These are phyloP conservation scores for Zosterops lateralis DNA, from an alignment of 2,113 vertebrate genomes.

Conservation along the genomic window DNA sequence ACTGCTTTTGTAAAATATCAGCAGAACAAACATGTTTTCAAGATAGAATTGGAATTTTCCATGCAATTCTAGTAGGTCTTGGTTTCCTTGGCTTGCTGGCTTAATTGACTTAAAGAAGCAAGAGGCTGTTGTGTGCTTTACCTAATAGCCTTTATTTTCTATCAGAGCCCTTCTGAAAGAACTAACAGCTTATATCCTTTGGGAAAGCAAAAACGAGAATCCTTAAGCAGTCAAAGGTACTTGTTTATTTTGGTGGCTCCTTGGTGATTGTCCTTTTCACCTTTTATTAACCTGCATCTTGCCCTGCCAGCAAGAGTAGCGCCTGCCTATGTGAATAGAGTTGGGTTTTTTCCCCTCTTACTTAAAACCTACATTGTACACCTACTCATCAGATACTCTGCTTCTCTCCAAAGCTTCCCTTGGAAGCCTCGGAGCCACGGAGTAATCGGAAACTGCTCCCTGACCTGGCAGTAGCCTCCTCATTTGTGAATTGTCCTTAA, in stretches of 20 bases:
- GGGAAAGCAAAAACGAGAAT: neutral
- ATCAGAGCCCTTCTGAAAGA: neutral
- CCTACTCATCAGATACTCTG: neutral
- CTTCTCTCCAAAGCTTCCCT: neutral
- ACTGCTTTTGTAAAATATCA: neutral
- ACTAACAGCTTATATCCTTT: neutral
- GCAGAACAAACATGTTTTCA: neutral
- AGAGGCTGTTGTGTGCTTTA: neutral
- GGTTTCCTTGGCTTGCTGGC: neutral
- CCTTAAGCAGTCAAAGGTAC: conserved; percentile 26
- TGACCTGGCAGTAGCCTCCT: neutral
- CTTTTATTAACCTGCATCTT: conserved; percentile 54
- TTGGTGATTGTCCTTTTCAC: conserved; percentile 61
- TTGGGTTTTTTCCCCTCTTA: neutral
- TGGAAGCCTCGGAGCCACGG: neutral
- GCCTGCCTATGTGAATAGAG: neutral
- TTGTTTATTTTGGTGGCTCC: conserved; percentile 51
- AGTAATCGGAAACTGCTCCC: neutral
- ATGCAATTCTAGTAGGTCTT: neutral
- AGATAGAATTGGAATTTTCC: neutral
- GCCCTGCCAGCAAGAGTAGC: neutral
- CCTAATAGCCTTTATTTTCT: neutral
- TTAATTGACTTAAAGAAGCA: neutral
- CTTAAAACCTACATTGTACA: neutral
- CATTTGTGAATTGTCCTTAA: conserved; percentile 7